Percentiles rank a stretch among this genome's conserved stretches.
These are phyloP conservation scores for Hydroisotoma schaefferi DNA, from an alignment of 2,888 invertebrate genomes.

Conservation along the genomic window DNA sequence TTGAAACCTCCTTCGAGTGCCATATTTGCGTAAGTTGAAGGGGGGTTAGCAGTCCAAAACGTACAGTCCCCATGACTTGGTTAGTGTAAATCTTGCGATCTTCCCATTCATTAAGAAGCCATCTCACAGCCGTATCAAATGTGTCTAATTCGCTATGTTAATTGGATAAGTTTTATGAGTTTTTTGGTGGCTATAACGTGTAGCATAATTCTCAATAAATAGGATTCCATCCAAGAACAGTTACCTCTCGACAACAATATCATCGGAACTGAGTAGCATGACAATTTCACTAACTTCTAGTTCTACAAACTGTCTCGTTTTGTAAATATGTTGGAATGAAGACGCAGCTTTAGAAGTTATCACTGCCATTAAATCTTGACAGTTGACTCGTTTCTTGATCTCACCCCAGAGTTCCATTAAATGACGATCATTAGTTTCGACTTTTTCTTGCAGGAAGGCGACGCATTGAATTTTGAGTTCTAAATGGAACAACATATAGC, in stretches of 20 bases:
- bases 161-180: not conserved
- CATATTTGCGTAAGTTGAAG: conserved; percentile 77
- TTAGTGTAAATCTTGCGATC: conserved; percentile 59
- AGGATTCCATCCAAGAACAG: not conserved
- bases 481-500: not conserved
- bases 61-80: conserved; percentile 66
- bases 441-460: conserved; percentile 30
- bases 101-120: conserved; percentile 71
- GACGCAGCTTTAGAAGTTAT: conserved; percentile 34
- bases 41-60: conserved; percentile 74
- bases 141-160: conserved; percentile 65
- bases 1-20: conserved; percentile 61
- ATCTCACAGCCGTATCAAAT: conserved; percentile 74
- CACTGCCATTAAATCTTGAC: conserved; percentile 32
- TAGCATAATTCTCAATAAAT: not conserved
- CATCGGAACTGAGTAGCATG: conserved; percentile 39
- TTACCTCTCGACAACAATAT: conserved; percentile 39
- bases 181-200: not conserved
- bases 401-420: conserved; percentile 41
- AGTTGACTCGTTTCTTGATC: conserved; percentile 22
- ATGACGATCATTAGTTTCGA: conserved; percentile 33
- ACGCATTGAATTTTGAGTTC: conserved; percentile 39
- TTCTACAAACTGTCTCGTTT: conserved; percentile 32
- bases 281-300: conserved; percentile 38
- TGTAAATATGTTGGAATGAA: conserved; percentile 37